Conservation (phyloP, 2,113 vertebrate species). For the Cynoglossus semilaevis region DNA sequence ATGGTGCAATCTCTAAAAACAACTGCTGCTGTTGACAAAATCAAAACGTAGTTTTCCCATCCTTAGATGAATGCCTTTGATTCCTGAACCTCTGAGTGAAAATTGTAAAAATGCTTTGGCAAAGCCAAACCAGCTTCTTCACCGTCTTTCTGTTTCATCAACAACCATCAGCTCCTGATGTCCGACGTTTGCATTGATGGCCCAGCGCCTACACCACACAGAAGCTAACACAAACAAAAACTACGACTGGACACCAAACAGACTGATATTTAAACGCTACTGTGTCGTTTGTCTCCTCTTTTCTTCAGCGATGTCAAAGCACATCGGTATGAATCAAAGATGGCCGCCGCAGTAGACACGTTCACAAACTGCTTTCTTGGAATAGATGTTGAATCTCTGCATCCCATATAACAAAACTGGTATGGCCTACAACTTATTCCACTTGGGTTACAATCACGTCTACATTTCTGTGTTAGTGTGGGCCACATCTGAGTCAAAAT, state of each 20-base stretch:
- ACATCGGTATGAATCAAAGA: constrained; percentile 60
- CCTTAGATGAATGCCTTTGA: constrained; percentile 14
- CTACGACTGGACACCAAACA: constrained; percentile 67
- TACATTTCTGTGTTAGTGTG: too few relatives aligned
- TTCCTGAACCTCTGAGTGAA: constrained; percentile 3
- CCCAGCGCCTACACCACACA: constrained; percentile 51
- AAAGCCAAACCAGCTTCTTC: constrained; percentile 30
- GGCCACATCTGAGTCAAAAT: too few relatives aligned
- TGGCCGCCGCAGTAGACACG: constrained; percentile 49
- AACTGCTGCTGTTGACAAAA: too few relatives aligned
- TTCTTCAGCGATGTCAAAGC: constrained; percentile 51
- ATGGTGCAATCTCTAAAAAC: too few relatives aligned
- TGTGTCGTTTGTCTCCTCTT: constrained; percentile 35
- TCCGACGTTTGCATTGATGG: constrained; percentile 33
- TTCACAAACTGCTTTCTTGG: constrained; percentile 52
- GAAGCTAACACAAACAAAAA: constrained; percentile 66
- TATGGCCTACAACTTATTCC: too few relatives aligned
- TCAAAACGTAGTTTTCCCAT: too few relatives aligned
- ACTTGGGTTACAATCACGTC: too few relatives aligned
- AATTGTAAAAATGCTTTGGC: constrained; percentile 39
- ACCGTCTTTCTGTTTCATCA: constrained; percentile 1
- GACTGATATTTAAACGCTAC: constrained; percentile 66
- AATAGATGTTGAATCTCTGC: too few relatives aligned
- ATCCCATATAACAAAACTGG: too few relatives aligned
- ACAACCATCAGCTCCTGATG: constrained; percentile 47